A percentile compares a stretch with the other conserved stretches of the same genome.
phyloP scores from a whole-genome alignment of 2,888 invertebrate species.

The Machimus rusticus region DNA sequence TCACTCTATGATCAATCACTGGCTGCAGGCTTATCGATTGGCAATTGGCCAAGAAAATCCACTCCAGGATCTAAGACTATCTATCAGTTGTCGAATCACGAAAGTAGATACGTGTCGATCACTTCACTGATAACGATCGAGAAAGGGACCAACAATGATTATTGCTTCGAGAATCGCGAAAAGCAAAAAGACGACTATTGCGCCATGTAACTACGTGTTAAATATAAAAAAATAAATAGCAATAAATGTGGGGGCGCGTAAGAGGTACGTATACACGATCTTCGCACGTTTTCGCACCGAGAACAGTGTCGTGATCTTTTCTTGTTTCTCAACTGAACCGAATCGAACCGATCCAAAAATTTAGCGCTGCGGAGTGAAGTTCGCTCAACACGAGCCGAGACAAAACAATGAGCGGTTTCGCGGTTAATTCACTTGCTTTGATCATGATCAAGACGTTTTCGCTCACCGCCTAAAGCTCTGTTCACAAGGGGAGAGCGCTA shows the following conservation, averaged over 20 bases:
- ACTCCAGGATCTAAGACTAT: neutral
- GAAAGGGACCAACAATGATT: neutral
- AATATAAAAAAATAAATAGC: neutral
- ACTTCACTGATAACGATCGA: neutral
- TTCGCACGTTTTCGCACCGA: neutral
- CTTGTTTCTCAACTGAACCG: neutral
- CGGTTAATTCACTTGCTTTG: neutral
- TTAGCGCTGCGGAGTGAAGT: neutral
- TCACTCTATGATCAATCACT: neutral
- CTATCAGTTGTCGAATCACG: neutral
- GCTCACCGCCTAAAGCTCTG: neutral
- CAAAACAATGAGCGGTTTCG: neutral
- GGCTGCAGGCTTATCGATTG: neutral
- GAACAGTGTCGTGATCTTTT: neutral
- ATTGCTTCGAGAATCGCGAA: neutral
- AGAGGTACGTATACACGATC: neutral
- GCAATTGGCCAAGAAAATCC: neutral
- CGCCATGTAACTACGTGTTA: neutral
- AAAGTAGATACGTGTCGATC: neutral
- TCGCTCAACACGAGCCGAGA: neutral
- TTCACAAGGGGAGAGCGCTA: neutral
- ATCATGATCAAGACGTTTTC: neutral
- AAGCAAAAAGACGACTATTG: neutral
- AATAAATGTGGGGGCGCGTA: neutral
- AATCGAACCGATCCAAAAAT: neutral